Evolutionary conservation across 2,113 vertebrate species (phyloP).

Genomic region (Ochotona curzoniae): DNA sequence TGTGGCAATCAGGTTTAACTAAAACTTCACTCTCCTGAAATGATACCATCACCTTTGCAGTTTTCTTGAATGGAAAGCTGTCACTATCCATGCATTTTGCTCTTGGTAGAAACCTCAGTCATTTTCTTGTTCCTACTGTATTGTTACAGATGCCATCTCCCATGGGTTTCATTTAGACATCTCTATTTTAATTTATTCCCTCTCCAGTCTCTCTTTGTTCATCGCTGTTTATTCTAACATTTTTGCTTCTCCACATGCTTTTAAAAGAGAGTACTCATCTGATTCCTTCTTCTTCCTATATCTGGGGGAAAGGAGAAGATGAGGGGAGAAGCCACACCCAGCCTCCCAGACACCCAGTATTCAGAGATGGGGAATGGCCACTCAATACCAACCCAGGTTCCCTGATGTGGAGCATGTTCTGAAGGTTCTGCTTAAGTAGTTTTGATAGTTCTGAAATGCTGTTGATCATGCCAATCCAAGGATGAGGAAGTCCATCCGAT

Average conservation of each 20-base stretch:
- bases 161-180: not conserved
- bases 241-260: not conserved
- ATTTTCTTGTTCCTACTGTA: not conserved
- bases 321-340: too few relatives aligned
- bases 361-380: too few relatives aligned
- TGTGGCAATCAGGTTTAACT: not conserved
- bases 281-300: too few relatives aligned
- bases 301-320: too few relatives aligned
- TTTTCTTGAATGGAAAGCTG: not conserved
- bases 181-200: not conserved
- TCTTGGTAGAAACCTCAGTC: not conserved
- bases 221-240: not conserved
- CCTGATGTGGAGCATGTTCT: too few relatives aligned
- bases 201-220: not conserved
- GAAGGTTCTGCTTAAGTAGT: too few relatives aligned
- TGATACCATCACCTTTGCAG: not conserved
- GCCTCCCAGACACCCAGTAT: too few relatives aligned
- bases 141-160: not conserved
- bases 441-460: too few relatives aligned
- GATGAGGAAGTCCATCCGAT: too few relatives aligned
- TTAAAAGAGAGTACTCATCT: not conserved
- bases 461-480: too few relatives aligned
- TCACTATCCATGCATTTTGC: not conserved
- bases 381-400: too few relatives aligned
- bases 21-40: not conserved